phyloP scores from a whole-genome alignment of 2,113 vertebrate genomes.

The Monarcha castaneiventris region DNA sequence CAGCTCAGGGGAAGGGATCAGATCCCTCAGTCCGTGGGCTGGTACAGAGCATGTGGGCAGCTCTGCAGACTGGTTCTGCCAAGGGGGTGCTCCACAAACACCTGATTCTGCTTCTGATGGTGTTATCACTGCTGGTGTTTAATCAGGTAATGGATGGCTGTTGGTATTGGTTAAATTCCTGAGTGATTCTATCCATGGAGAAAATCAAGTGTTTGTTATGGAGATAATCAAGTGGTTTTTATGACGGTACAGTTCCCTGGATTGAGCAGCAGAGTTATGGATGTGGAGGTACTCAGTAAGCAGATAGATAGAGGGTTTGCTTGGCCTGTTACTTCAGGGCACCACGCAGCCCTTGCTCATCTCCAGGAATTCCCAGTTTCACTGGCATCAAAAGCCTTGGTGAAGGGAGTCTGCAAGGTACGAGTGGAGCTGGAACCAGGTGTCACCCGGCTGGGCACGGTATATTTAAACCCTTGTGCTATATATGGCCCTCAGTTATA shows the following conservation, averaged over 20 bases:
- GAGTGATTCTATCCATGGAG: background rate
- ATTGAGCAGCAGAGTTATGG: background rate
- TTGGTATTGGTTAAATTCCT: background rate
- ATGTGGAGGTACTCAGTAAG: background rate
- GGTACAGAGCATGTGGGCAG: background rate
- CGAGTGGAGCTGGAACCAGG: rapidly evolving
- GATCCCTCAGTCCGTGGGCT: background rate
- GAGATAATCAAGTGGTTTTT: background rate
- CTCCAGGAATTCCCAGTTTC: background rate
- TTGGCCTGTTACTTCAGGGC: background rate
- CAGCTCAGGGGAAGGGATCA: background rate
- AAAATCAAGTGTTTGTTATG: background rate
- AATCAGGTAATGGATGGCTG: background rate
- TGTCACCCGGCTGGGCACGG: background rate
- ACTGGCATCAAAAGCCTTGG: background rate
- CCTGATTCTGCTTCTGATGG: background rate
- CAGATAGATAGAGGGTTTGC: background rate
- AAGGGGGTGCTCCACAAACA: background rate
- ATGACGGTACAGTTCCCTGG: background rate
- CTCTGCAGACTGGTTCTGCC: background rate
- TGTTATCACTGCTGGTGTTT: background rate
- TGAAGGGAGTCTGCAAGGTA: background rate
- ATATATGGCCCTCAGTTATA: background rate
- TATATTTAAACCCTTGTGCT: background rate
- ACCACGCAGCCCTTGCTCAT: background rate